These are phyloP conservation scores for Enteromius thamalakanensis DNA, from an alignment of 2,797 vertebrate genomes.

Conservation along the genomic window DNA sequence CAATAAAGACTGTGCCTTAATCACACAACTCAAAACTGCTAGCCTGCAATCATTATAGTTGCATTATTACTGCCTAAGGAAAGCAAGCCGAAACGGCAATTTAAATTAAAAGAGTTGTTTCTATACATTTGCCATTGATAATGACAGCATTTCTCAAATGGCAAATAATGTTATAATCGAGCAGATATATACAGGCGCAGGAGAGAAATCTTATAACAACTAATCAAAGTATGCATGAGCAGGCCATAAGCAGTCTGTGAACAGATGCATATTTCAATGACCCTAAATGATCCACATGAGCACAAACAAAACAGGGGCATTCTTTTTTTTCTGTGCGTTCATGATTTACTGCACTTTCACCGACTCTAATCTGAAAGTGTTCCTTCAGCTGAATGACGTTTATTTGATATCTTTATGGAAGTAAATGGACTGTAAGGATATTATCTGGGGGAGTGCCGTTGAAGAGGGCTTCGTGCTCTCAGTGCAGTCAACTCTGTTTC, in stretches of 20 bases:
- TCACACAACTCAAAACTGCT: not conserved
- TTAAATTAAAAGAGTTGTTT: not conserved
- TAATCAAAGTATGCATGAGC: slow-evolving; percentile 1
- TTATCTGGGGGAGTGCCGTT: not conserved
- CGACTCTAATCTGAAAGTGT: slow-evolving; percentile 4
- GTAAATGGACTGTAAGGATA: slow-evolving; percentile 20
- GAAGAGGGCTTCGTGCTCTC: slow-evolving; percentile 24
- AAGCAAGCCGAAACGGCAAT: not conserved
- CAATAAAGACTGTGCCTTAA: not conserved
- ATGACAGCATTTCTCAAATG: not conserved
- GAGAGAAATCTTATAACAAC: not conserved
- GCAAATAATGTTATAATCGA: not conserved
- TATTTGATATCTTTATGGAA: slow-evolving; percentile 18
- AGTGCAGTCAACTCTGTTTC: slow-evolving; percentile 14
- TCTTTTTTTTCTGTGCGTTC: not conserved
- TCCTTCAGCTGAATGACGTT: slow-evolving; percentile 1
- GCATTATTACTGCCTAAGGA: not conserved
- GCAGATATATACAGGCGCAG: not conserved
- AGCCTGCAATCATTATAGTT: not conserved
- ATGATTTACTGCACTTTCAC: slow-evolving; percentile 2
- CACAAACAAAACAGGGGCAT: slow-evolving; percentile 2
- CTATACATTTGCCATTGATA: not conserved
- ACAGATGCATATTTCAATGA: slow-evolving; percentile 6
- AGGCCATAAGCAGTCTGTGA: not conserved
- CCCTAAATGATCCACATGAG: not conserved